Base-by-base conservation (phyloP, 2,888 invertebrate species). In the Lottia scabra region DNA sequence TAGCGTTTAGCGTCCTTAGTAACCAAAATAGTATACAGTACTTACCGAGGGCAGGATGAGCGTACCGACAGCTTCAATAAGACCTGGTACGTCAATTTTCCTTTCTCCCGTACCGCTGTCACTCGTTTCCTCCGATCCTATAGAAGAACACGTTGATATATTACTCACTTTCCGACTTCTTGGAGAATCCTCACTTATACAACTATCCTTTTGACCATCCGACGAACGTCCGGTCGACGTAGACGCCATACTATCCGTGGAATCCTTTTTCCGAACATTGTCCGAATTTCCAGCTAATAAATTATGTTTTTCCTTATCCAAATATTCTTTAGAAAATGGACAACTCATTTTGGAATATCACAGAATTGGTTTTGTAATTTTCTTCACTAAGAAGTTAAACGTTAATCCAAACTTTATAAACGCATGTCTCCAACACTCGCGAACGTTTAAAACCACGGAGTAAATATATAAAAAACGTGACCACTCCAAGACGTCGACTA, bases 51-150 rank as follows among this genome's bases (percentile, higher is more conserved):
- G 86, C 65, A 86, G 76, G 2, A 86, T 80, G 5, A 86, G 77
- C 0, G 86, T 84, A 10, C 86, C 86, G 12, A 85, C 82, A 45
- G 82, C 83, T 70, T 86, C 86, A 56, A 85, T 83, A 19, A 86
- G 75, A 0, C 82, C 78, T 6, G 80, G 71, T 44, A 86, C 68
- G 65, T 84, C 84, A 23, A 86, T 75, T 67, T 83, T 85, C 76
- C 74, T 75, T 66, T 82, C 84, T 4, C 71, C 75, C 1, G 70
- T 69, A 23, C 62, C 44, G 2, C 69, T 67, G 30, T 48, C 65
- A 8, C 81, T 82, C n/a, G 74, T 68, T 45, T 79, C 80, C 44
- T 84, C 85, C 0, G 83, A 85, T 0, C 83, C 81, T 10, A 77
- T 73, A 5, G 84, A 84, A 4, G 84, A 84, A 2, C 80, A 74